phyloP scores from a whole-genome alignment of 2,797 vertebrate species.

The Chelonia mydas region DNA sequence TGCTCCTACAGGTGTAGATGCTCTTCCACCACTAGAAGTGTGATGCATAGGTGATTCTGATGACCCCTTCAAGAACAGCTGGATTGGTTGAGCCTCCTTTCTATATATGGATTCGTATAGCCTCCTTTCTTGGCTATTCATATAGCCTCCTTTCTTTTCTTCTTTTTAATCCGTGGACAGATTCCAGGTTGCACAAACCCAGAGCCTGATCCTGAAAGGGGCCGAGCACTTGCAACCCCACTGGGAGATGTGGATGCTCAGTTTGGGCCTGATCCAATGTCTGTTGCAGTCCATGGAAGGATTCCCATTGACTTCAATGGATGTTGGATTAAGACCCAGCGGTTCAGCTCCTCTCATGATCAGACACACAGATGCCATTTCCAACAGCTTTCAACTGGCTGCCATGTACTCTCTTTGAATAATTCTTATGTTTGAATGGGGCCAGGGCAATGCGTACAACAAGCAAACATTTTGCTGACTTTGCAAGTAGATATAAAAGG shows the following conservation, averaged over 20 bases:
- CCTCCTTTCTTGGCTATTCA: background rate
- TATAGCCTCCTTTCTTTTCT: background rate
- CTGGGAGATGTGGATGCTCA: background rate
- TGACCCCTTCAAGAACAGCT: background rate
- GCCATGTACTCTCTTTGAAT: slow-evolving; percentile 47
- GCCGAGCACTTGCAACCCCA: background rate
- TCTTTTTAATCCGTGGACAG: background rate
- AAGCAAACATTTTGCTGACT: slow-evolving; percentile 59
- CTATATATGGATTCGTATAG: no score
- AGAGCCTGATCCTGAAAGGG: background rate
- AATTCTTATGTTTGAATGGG: background rate
- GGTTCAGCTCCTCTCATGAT: background rate
- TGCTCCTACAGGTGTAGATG: background rate
- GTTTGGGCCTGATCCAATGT: background rate
- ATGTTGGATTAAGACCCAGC: background rate
- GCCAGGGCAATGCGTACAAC: slow-evolving; percentile 39
- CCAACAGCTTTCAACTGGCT: slow-evolving; percentile 26
- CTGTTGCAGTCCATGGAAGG: background rate
- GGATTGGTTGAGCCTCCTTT: background rate
- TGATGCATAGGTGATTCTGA: background rate
- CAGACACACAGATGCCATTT: background rate
- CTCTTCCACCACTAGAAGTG: background rate
- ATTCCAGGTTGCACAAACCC: background rate
- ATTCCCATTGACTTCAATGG: rapidly evolving
- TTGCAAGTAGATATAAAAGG: slow-evolving; percentile 67